Evolutionary conservation across 2,113 vertebrate genomes (phyloP).

Genomic region (Myrmophylax atrothorax): DNA sequence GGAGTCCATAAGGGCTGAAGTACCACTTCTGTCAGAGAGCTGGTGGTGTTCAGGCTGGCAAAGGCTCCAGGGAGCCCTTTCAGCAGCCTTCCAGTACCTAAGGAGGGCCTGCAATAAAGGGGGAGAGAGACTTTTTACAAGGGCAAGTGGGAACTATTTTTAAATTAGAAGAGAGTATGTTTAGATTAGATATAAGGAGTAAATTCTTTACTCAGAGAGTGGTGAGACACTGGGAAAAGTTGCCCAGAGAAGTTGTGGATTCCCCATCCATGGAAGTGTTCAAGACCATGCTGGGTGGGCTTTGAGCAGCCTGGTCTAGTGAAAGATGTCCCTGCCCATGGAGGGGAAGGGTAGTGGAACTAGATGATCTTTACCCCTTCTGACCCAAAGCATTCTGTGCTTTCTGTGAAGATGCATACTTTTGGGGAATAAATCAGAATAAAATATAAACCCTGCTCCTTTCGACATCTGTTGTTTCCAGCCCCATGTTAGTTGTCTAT

Average conservation of each 20-base stretch:
- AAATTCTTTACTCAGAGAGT: background rate
- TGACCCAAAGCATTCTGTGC: background rate
- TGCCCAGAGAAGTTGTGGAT: background rate
- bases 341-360: background rate
- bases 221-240: background rate
- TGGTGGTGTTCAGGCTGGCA: background rate
- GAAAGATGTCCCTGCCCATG: background rate
- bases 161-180: background rate
- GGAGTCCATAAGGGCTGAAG: background rate
- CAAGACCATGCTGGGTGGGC: background rate
- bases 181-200: background rate
- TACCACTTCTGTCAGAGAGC: background rate
- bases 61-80: background rate
- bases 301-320: background rate
- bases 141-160: background rate
- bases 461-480: rapidly evolving
- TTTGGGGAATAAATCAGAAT: conserved; percentile 22
- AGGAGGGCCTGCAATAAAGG: background rate
- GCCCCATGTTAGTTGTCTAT: background rate
- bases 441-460: background rate
- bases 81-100: background rate
- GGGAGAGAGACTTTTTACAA: background rate
- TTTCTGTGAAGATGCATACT: background rate
- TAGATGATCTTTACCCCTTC: background rate
- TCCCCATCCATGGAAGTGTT: background rate